phyloP scores from a whole-genome alignment of 2,113 vertebrate species.

The Tachysurus vachellii region DNA sequence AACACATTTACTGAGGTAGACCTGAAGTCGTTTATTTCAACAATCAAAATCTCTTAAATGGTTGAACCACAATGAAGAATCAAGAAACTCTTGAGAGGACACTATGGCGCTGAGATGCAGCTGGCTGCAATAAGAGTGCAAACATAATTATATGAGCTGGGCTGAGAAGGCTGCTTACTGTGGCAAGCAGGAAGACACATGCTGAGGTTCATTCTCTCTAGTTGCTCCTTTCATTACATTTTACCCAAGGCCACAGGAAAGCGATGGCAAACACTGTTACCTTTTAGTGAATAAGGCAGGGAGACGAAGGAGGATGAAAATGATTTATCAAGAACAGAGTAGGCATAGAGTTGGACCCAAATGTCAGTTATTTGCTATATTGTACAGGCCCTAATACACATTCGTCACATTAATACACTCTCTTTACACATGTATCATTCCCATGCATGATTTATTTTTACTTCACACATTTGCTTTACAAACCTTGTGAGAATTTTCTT shows the following conservation, averaged over 20 bases:
- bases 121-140: conserved; percentile 50
- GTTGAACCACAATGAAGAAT: conserved; percentile 4
- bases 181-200: conserved; percentile 51
- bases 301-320: conserved; percentile 7
- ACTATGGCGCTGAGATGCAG: conserved; percentile 47
- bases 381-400: not conserved
- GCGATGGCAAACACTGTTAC: conserved; percentile 37
- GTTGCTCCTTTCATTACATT: conserved; percentile 36
- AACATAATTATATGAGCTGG: conserved; percentile 53
- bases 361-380: not conserved
- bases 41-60: not conserved
- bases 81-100: conserved; percentile 34
- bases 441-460: conserved; percentile 13
- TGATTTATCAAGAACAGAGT: not conserved
- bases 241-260: conserved; percentile 32
- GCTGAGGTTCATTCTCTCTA: conserved; percentile 36
- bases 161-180: conserved; percentile 35
- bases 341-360: not conserved
- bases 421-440: not conserved
- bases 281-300: conserved; percentile 23
- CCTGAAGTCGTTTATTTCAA: not conserved
- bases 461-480: not conserved
- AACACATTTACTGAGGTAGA: not conserved
- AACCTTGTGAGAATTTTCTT: not conserved
- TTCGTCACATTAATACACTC: not conserved